phyloP scores from a whole-genome alignment of 1,140 invertebrate genomes.

The Leguminivora glycinivorella region DNA sequence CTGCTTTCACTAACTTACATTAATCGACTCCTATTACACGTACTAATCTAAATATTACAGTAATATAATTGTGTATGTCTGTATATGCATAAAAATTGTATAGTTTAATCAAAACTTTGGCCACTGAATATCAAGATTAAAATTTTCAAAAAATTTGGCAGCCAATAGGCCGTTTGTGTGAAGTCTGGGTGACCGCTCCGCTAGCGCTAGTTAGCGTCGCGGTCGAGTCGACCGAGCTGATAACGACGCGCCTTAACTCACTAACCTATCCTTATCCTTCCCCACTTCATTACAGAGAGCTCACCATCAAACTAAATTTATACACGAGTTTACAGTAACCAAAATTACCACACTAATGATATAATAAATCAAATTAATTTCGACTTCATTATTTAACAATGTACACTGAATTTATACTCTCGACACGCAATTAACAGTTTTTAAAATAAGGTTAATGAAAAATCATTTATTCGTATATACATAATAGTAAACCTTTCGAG shows the following conservation, averaged over 20 bases:
- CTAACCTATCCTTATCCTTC: neutral
- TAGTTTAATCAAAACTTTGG: conserved; percentile 72
- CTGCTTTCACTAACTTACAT: conserved; percentile 52
- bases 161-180: conserved; percentile 11
- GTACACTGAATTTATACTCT: conserved; percentile 62
- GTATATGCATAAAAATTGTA: conserved; percentile 75
- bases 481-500: conserved; percentile 49
- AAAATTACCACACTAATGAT: conserved; percentile 55
- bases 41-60: conserved; percentile 69
- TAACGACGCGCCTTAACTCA: neutral
- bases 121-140: conserved; percentile 62
- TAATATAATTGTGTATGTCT: conserved; percentile 61
- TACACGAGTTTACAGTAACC: conserved; percentile 63
- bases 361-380: conserved; percentile 59
- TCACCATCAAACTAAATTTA: conserved; percentile 62
- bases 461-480: conserved; percentile 68
- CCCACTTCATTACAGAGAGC: conserved; percentile 62
- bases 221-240: neutral
- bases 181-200: neutral
- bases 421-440: conserved; percentile 52
- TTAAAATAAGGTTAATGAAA: conserved; percentile 49
- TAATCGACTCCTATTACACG: conserved; percentile 52
- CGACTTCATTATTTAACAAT: conserved; percentile 60
- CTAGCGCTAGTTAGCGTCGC: neutral
- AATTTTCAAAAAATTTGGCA: conserved; percentile 33